Evolutionary conservation across 2,113 vertebrate genomes (phyloP).

Genomic region (Scomber scombrus): DNA sequence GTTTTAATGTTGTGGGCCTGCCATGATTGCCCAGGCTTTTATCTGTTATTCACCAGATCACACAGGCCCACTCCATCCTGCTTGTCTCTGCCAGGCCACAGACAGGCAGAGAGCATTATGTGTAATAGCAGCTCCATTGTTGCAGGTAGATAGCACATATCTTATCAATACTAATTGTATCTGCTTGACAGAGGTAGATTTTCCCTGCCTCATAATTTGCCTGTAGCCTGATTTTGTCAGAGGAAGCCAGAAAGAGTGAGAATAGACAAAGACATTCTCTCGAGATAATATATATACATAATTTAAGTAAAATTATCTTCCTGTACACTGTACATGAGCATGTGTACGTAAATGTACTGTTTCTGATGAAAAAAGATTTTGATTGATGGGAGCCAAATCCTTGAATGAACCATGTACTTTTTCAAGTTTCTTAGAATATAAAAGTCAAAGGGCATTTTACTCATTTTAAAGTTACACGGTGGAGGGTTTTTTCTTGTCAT

Average conservation of each 20-base stretch:
- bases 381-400: too few species aligned
- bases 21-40: conserved; percentile 80
- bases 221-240: conserved; percentile 28
- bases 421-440: background rate
- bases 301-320: background rate
- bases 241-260: conserved; percentile 12
- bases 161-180: conserved; percentile 82
- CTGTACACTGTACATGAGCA: too few species aligned
- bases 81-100: conserved; percentile 63
- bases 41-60: conserved; percentile 81
- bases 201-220: conserved; percentile 54
- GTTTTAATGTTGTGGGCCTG: conserved; percentile 79
- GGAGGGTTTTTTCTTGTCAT: background rate
- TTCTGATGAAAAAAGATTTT: too few species aligned
- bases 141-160: conserved; percentile 71
- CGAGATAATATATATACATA: background rate
- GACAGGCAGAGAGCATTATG: conserved; percentile 62
- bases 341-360: too few species aligned
- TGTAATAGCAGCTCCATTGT: conserved; percentile 74
- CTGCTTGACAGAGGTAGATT: conserved; percentile 71
- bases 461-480: conserved; percentile 16
- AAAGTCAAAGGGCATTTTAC: background rate
- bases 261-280: background rate
- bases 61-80: conserved; percentile 45
- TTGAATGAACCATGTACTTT: background rate